Evolutionary conservation across 2,888 invertebrate genomes (phyloP), one percentile per base, ranked within the genome.

Genomic region (Rhodophaea formosa): DNA sequence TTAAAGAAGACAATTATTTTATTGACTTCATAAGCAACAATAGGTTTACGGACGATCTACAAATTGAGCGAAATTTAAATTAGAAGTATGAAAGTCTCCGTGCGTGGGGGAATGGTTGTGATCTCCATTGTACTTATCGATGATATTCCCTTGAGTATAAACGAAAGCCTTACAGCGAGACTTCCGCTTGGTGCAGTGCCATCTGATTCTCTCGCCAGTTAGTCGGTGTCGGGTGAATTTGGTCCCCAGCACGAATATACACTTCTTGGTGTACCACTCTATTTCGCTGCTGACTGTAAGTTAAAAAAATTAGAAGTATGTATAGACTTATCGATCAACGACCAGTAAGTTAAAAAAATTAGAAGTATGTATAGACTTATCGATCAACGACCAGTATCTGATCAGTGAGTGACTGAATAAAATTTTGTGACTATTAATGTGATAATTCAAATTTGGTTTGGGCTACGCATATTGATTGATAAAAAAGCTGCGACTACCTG

Each of bases 101-200:
- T 39, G 39, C 1, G 39, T 39, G 47, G 53, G 60, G 15, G 29
- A 15, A 61, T 75, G 73, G 16, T 59, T 64, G 47, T 72, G 74
- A 6, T 29, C n/a, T 8, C 68, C 69, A 32, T 70, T 70, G 5
- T 67, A 23, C 5, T 23, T 54, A 12, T 64, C 12, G 7, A 68
- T 62, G 5, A 23, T n/a, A 7, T 61, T 57, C n/a, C 58, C 53
- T 3, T 60, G n/a, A 0, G 65, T 69, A 30, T 44, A 47, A 2
- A 64, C 8, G 8, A 29, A 12, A 14, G 67, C 69, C 1, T 32
- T 17, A 46, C 71, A 71, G n/a, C 30, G 14, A 23, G 59, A 63
- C 16, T 65, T 58, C 29, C 67, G 66, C 8, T 56, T 66, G 1
- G 62, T 64, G 43, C 72, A 70, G 7, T 35, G n/a, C 52, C 52